Evolutionary conservation across 2,113 vertebrate species (phyloP).

Genomic region (Elephantulus edwardii): DNA sequence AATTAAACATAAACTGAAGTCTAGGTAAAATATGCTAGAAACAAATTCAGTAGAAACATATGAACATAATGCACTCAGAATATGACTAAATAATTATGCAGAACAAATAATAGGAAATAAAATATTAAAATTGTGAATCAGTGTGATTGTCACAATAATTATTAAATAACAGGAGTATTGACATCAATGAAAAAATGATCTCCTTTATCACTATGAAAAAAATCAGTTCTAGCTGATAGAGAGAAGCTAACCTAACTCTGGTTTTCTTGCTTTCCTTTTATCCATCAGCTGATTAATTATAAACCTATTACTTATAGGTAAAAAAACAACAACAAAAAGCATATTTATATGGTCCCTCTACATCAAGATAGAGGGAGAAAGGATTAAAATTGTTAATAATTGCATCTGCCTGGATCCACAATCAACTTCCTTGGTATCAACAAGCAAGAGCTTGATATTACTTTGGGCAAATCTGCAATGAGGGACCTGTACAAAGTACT

Average conservation of each 20-base stretch:
- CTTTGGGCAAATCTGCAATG: too few relatives aligned
- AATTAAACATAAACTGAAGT: neutral
- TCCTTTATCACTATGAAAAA: neutral
- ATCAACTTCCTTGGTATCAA: too few relatives aligned
- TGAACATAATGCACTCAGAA: neutral
- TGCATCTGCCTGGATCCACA: too few relatives aligned
- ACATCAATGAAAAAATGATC: neutral
- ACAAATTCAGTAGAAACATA: neutral
- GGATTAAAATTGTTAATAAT: too few relatives aligned
- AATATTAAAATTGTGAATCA: neutral
- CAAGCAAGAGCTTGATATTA: too few relatives aligned
- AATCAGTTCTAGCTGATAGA: neutral
- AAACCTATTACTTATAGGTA: neutral
- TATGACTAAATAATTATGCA: neutral
- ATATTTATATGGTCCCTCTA: too few relatives aligned
- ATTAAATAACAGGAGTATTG: neutral
- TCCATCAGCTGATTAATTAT: neutral
- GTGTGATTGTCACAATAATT: neutral
- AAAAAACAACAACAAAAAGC: too few relatives aligned
- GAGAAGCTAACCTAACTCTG: neutral
- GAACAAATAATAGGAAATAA: neutral
- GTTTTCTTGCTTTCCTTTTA: neutral
- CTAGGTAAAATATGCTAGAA: neutral
- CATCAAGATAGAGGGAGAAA: too few relatives aligned
- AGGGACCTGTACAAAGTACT: too few relatives aligned